Evolutionary conservation across 92 coral and sea anemone species (phyloP).

Genomic region (Hydrozoanthus gracilis): DNA sequence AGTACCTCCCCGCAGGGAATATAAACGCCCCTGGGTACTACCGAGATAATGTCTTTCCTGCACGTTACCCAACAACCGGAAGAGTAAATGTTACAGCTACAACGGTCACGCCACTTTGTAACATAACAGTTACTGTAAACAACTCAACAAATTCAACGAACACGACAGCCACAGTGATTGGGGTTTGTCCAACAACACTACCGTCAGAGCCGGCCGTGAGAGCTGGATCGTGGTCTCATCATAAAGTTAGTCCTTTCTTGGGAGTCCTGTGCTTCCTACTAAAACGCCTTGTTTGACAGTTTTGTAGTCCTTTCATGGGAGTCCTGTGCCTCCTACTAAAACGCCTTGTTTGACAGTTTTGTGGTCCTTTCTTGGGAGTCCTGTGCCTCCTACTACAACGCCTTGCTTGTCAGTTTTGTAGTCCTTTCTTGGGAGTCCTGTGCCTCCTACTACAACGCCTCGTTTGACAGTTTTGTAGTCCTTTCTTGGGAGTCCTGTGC

Average conservation of each 20-base stretch:
- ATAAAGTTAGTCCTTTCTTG: not conserved
- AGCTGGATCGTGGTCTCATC: slow-evolving; percentile 4
- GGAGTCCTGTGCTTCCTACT: not conserved
- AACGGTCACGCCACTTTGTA: slow-evolving; percentile 31
- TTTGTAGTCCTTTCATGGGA: too few species aligned
- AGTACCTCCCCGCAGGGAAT: slow-evolving; percentile 33
- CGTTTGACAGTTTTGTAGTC: too few species aligned
- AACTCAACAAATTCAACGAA: slow-evolving; percentile 44
- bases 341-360: too few species aligned
- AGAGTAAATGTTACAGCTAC: not conserved
- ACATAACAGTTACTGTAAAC: slow-evolving; percentile 9
- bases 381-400: too few species aligned
- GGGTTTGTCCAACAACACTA: slow-evolving; percentile 23
- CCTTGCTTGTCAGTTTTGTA: too few species aligned
- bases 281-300: too few species aligned
- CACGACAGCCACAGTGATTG: slow-evolving; percentile 31
- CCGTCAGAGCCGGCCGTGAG: slow-evolving; percentile 29
- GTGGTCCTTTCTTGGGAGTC: too few species aligned
- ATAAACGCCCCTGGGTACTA: slow-evolving; percentile 32
- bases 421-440: not conserved
- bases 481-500: too few species aligned
- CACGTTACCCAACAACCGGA: not conserved
- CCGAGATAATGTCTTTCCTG: slow-evolving; percentile 24
- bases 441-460: not conserved
- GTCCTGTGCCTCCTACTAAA: too few species aligned